These are phyloP conservation scores for Corydoras sp. DNA, from an alignment of 2,113 vertebrate species.

Conservation along the genomic window DNA sequence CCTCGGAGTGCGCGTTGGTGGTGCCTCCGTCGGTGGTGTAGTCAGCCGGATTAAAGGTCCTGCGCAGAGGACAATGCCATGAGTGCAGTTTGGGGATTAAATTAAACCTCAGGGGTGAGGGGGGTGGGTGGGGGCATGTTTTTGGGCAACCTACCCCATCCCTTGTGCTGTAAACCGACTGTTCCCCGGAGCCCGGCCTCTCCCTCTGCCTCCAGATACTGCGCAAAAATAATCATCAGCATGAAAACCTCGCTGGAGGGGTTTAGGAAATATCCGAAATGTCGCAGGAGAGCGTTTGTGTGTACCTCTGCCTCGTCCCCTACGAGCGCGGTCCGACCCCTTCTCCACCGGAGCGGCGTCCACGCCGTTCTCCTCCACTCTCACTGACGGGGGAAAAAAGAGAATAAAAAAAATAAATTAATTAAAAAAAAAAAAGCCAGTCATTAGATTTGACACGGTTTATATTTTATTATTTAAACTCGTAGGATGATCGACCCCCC, in stretches of 20 bases:
- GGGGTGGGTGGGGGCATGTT: not conserved
- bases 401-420: not conserved
- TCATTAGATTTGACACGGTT: not conserved
- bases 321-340: slow-evolving; percentile 77
- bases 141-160: slow-evolving; percentile 79
- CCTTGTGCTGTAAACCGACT: slow-evolving; percentile 90
- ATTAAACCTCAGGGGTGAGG: not conserved
- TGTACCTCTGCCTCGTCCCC: slow-evolving; percentile 82
- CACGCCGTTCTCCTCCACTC: slow-evolving; percentile 89
- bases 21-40: slow-evolving; percentile 71
- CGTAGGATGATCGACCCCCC: not conserved
- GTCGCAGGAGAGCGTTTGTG: not conserved
- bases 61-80: slow-evolving; percentile 52
- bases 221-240: slow-evolving; percentile 1
- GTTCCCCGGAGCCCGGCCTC: slow-evolving; percentile 77
- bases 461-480: not conserved
- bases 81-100: not conserved
- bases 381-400: slow-evolving; percentile 54
- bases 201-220: slow-evolving; percentile 82
- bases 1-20: slow-evolving; percentile 54
- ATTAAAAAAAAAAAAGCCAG: too few relatives aligned
- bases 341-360: slow-evolving; percentile 77
- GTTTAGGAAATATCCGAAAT: not conserved
- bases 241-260: not conserved
- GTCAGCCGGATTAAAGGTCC: slow-evolving; percentile 94